Evolutionary conservation across 1,140 invertebrate species (phyloP).

Genomic region (Pararge aegeria): DNA sequence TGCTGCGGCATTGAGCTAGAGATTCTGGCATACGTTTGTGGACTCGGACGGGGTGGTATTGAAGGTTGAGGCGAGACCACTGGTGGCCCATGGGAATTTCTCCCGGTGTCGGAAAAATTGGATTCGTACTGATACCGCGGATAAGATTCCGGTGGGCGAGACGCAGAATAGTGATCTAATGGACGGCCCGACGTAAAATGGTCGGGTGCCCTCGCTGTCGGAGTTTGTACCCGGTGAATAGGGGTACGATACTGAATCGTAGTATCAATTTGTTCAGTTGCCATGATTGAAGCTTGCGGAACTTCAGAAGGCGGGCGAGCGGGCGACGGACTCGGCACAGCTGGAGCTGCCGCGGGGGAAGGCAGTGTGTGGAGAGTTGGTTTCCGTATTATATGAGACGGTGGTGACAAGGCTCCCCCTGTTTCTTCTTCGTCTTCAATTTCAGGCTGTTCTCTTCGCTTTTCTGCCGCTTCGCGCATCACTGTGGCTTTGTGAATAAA

Average conservation of each 20-base stretch:
- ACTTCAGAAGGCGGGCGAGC: constrained; percentile 56
- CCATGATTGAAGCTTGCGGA: constrained; percentile 30
- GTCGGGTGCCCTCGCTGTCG: constrained; percentile 51
- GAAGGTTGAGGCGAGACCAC: constrained; percentile 62
- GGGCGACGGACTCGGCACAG: constrained; percentile 58
- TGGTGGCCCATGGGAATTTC: constrained; percentile 49
- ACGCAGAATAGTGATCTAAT: constrained; percentile 59
- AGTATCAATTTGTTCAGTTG: constrained; percentile 45
- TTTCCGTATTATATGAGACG: constrained; percentile 70
- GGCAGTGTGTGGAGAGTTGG: constrained; percentile 54
- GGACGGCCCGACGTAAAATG: constrained; percentile 53
- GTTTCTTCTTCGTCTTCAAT: constrained; percentile 70
- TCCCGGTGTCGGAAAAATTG: constrained; percentile 44
- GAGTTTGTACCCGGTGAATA: constrained; percentile 59
- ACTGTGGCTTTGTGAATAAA: constrained; percentile 77
- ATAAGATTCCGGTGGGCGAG: constrained; percentile 58
- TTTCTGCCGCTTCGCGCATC: constrained; percentile 77
- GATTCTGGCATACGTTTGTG: constrained; percentile 63
- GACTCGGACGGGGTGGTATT: constrained; percentile 56
- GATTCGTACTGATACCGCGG: constrained; percentile 61
- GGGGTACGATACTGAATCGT: constrained; percentile 48
- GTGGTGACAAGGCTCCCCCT: constrained; percentile 61
- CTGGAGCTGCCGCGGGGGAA: constrained; percentile 63
- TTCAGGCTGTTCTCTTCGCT: constrained; percentile 69
- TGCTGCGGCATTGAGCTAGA: constrained; percentile 60